A percentile compares a stretch with the other conserved stretches of the same genome.
Conservation (phyloP, 2,888 invertebrate species). For the Notodonta ziczac region DNA sequence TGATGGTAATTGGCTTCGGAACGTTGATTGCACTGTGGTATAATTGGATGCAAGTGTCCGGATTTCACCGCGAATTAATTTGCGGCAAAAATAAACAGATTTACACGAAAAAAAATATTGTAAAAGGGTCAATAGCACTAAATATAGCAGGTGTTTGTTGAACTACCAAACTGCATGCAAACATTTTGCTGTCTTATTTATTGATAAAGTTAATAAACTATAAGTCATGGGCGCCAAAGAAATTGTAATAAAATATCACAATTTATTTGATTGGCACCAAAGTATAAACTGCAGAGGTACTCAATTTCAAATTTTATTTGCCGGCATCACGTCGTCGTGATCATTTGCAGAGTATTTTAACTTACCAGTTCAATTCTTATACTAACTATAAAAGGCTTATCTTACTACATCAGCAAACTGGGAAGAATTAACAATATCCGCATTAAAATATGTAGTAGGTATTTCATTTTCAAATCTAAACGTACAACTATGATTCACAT, state of each 20-base stretch:
- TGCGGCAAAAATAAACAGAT: background rate
- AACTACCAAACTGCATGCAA: background rate
- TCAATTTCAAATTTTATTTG: no score
- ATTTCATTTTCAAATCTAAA: conserved; percentile 23
- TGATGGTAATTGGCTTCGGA: conserved; percentile 10
- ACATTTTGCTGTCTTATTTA: background rate
- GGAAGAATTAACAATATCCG: background rate
- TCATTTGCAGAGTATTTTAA: background rate
- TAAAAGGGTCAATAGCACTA: background rate
- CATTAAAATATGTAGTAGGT: conserved; percentile 10
- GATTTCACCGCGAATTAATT: background rate
- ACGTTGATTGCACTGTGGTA: conserved; percentile 21
- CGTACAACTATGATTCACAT: conserved; percentile 35
- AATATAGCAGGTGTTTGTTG: background rate
- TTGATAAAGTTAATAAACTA: no score
- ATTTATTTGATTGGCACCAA: no score
- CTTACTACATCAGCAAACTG: background rate
- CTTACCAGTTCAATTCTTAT: background rate
- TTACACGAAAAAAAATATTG: background rate
- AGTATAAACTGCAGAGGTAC: background rate
- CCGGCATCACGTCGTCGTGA: no score
- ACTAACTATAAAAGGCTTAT: no score
- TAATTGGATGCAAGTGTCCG: conserved; percentile 4
- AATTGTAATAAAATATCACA: no score
- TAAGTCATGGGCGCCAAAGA: background rate